Evolutionary conservation across 2,797 vertebrate species (phyloP).

Genomic region (Liasis olivaceus): DNA sequence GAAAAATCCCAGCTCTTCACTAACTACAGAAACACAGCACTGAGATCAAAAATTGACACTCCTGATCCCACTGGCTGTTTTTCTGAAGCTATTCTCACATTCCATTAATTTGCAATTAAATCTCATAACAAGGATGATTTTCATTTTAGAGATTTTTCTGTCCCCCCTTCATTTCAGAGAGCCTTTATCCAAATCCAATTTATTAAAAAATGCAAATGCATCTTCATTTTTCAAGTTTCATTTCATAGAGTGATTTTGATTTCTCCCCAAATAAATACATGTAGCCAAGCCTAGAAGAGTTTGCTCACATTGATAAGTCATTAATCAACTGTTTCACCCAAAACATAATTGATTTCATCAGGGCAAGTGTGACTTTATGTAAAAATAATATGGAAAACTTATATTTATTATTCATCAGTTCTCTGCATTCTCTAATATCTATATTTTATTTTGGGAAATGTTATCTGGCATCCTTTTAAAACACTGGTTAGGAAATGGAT

Average conservation of each 20-base stretch:
- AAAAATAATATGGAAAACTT: background rate
- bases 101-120: slow-evolving; percentile 48
- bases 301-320: slow-evolving; percentile 31
- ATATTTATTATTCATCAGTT: background rate
- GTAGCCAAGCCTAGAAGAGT: slow-evolving; percentile 18
- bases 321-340: slow-evolving; percentile 16
- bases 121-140: slow-evolving; percentile 38
- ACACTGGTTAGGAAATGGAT: background rate
- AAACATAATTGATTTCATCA: slow-evolving; percentile 31
- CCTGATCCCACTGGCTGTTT: slow-evolving; percentile 30
- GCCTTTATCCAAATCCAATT: slow-evolving; percentile 46
- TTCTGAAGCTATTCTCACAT: slow-evolving; percentile 40
- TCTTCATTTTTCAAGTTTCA: slow-evolving; percentile 42
- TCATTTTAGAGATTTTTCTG: slow-evolving; percentile 23
- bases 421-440: background rate
- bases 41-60: slow-evolving; percentile 33
- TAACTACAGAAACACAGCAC: slow-evolving; percentile 37
- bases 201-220: slow-evolving; percentile 41
- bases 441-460: background rate
- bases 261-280: background rate
- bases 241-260: slow-evolving; percentile 2
- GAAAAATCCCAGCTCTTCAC: slow-evolving; percentile 35
- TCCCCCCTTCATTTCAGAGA: slow-evolving; percentile 50
- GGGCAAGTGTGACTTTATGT: background rate
- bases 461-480: slow-evolving; percentile 17